Conservation (phyloP, 2,888 invertebrate genomes). For the Caenorhabditis drosophilae region DNA sequence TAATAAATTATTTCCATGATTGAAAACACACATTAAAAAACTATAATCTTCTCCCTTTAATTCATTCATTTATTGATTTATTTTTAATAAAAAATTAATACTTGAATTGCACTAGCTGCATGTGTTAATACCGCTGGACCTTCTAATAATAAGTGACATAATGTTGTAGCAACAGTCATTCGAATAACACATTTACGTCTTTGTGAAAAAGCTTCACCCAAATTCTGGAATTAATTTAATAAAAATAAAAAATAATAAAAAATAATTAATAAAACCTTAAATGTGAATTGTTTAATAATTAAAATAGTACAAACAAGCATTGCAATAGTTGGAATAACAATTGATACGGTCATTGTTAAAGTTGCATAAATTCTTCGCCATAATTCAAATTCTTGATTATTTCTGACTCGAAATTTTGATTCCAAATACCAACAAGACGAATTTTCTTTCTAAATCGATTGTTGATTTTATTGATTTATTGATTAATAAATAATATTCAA, state of each 20-base stretch:
- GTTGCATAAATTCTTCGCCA: conserved; percentile 48
- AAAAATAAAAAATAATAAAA: neutral
- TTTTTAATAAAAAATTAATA: neutral
- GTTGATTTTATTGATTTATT: neutral
- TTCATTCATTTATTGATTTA: neutral
- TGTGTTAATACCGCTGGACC: conserved; percentile 60
- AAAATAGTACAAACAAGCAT: conserved; percentile 63
- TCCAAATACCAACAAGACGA: conserved; percentile 41
- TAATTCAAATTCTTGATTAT: conserved; percentile 32
- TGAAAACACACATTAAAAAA: conserved; percentile 55
- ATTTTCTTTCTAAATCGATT: neutral
- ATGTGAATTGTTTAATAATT: conserved; percentile 57
- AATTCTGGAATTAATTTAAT: conserved; percentile 45
- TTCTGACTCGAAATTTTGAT: conserved; percentile 26
- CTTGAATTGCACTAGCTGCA: conserved; percentile 46
- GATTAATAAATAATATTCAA: neutral
- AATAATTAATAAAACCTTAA: conserved; percentile 43
- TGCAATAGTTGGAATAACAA: conserved; percentile 60
- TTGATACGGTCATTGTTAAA: conserved; percentile 54
- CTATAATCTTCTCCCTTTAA: conserved; percentile 32
- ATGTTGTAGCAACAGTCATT: conserved; percentile 64
- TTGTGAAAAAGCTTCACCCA: conserved; percentile 62
- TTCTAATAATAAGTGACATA: conserved; percentile 62
- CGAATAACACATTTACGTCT: conserved; percentile 64
- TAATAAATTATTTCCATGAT: conserved; percentile 59